Conservation (phyloP, 2,113 vertebrate species). For the Austrofundulus limnaeus region DNA sequence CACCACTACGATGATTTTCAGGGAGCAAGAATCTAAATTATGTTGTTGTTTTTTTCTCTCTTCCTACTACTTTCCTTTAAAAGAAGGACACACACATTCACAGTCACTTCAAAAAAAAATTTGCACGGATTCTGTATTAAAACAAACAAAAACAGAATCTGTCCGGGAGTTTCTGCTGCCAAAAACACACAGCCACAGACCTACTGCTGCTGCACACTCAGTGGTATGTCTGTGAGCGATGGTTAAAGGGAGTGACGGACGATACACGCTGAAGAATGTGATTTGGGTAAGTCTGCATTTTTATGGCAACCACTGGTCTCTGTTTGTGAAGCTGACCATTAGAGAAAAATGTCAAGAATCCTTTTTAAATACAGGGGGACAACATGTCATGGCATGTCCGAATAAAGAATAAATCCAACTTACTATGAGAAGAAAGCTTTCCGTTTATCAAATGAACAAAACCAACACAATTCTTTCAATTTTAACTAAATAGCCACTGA, state of each 20-base stretch:
- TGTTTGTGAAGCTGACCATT: conserved; percentile 36
- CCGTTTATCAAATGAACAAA: background rate
- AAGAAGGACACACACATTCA: conserved; percentile 31
- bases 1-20: conserved; percentile 39
- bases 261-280: conserved; percentile 20
- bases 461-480: too few relatives aligned
- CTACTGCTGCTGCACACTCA: conserved; percentile 41
- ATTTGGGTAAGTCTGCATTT: conserved; percentile 42
- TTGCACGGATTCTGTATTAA: conserved; percentile 26
- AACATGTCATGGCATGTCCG: background rate
- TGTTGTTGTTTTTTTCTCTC: conserved; percentile 34
- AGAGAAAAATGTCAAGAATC: conserved; percentile 62
- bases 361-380: conserved; percentile 23
- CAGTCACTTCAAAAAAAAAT: conserved; percentile 3
- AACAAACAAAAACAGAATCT: conserved; percentile 53
- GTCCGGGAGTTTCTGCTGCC: conserved; percentile 39
- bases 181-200: conserved; percentile 51
- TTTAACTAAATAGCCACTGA: too few relatives aligned
- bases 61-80: conserved; percentile 39
- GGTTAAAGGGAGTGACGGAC: conserved; percentile 29
- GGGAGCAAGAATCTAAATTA: conserved; percentile 40
- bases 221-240: conserved; percentile 28
- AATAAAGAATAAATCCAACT: background rate
- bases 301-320: conserved; percentile 51
- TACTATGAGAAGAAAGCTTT: background rate